A percentile compares a stretch with the other conserved stretches of the same genome.
phyloP scores from a whole-genome alignment of 2,888 invertebrate genomes.

The Eretmocerus hayati region DNA sequence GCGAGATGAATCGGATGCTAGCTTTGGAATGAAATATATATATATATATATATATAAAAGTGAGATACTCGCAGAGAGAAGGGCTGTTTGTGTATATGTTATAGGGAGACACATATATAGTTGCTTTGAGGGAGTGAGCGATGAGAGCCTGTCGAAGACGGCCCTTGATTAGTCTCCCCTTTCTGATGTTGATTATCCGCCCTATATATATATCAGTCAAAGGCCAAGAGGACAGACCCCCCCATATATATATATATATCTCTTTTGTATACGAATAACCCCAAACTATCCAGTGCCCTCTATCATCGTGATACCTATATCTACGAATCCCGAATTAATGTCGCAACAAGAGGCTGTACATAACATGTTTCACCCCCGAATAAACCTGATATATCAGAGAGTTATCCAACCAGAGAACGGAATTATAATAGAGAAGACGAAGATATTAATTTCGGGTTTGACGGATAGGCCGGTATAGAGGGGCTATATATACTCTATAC shows the following conservation, averaged over 20 bases:
- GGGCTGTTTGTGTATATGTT: neutral
- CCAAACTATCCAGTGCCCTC: neutral
- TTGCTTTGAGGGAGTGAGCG: too few relatives aligned
- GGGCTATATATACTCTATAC: too few relatives aligned
- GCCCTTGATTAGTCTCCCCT: slow-evolving; percentile 24
- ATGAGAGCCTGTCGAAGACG: slow-evolving; percentile 21
- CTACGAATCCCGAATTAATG: slow-evolving; percentile 23
- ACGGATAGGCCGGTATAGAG: too few relatives aligned
- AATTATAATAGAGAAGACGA: too few relatives aligned
- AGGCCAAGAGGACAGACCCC: neutral
- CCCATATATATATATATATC: neutral
- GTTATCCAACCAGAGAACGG: too few relatives aligned
- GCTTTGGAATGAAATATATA: neutral
- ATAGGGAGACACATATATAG: too few relatives aligned
- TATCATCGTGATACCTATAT: slow-evolving; percentile 8
- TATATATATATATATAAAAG: neutral
- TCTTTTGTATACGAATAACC: neutral
- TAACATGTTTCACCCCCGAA: too few relatives aligned
- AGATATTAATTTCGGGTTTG: too few relatives aligned
- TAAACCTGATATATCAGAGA: too few relatives aligned
- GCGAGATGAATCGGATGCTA: neutral
- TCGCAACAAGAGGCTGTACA: too few relatives aligned
- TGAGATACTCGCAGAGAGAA: slow-evolving; percentile 4
- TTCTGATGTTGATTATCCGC: slow-evolving; percentile 22
- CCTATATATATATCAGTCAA: too few relatives aligned